Percentiles rank a stretch among this genome's conserved stretches.
Conservation (phyloP, 2,797 vertebrate genomes). For the Stomatorhinus walkeri region DNA sequence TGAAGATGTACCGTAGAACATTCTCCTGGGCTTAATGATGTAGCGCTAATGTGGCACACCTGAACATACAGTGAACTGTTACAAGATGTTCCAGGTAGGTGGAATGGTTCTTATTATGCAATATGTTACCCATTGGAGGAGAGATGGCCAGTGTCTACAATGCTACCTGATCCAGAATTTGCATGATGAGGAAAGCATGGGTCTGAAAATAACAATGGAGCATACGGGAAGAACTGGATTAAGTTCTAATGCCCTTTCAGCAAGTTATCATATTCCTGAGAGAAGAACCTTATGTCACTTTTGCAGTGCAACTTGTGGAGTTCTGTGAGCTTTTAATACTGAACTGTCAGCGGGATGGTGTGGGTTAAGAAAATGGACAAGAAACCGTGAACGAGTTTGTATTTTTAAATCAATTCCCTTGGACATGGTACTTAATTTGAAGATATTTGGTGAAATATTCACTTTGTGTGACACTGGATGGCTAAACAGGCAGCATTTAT, state of each 20-base stretch:
- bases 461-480: neutral
- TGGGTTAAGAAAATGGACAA: neutral
- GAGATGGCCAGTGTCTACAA: neutral
- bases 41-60: neutral
- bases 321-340: neutral
- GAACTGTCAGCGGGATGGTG: neutral
- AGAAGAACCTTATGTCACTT: neutral
- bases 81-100: neutral
- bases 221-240: neutral
- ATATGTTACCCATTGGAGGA: neutral
- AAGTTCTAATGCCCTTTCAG: neutral
- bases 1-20: neutral
- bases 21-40: neutral
- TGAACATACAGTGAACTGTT: neutral
- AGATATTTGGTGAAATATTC: neutral
- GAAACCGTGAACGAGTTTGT: neutral
- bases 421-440: neutral
- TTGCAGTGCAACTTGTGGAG: neutral
- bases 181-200: neutral
- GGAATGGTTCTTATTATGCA: neutral
- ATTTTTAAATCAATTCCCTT: neutral
- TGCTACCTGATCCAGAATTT: neutral
- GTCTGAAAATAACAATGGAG: neutral
- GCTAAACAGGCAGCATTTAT: neutral
- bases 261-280: too few species aligned